Conservation (phyloP, 2,113 vertebrate species). For the Salvelinus sp. region DNA sequence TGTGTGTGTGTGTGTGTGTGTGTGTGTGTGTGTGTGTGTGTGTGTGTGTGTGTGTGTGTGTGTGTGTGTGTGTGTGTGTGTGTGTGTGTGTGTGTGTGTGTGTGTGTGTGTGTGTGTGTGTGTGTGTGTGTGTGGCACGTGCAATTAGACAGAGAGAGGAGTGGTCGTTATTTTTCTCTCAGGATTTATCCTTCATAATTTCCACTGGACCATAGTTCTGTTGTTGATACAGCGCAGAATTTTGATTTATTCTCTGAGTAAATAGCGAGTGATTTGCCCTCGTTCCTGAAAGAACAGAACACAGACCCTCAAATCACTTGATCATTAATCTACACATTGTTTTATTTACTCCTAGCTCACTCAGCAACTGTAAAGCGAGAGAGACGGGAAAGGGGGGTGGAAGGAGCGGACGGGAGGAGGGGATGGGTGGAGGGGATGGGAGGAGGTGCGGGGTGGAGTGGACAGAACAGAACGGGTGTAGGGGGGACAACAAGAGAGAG, state of each 20-base stretch:
- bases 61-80: too few species aligned
- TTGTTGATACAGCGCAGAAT: slow-evolving; percentile 73
- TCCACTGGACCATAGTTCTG: slow-evolving; percentile 36
- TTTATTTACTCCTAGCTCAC: slow-evolving; percentile 72
- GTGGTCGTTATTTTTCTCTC: slow-evolving; percentile 37
- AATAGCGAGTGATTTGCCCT: slow-evolving; percentile 58
- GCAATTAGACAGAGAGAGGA: slow-evolving; percentile 3
- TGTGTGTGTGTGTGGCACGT: neutral
- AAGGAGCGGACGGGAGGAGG: slow-evolving; percentile 28
- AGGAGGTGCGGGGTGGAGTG: too few species aligned
- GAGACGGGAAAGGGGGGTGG: too few species aligned
- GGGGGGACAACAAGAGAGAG: neutral
- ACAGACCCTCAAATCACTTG: slow-evolving; percentile 65
- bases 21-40: too few species aligned
- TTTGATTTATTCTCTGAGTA: slow-evolving; percentile 73
- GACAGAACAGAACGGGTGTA: too few species aligned
- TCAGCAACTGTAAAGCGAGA: slow-evolving; percentile 49
- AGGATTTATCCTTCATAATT: slow-evolving; percentile 57
- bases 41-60: too few species aligned
- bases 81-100: too few species aligned
- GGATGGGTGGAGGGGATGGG: slow-evolving; percentile 14
- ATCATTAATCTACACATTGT: slow-evolving; percentile 77
- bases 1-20: too few species aligned
- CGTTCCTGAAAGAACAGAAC: slow-evolving; percentile 58
- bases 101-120: too few species aligned